Conservation (phyloP, 1,140 invertebrate species). For the Drosophila nannoptera region DNA sequence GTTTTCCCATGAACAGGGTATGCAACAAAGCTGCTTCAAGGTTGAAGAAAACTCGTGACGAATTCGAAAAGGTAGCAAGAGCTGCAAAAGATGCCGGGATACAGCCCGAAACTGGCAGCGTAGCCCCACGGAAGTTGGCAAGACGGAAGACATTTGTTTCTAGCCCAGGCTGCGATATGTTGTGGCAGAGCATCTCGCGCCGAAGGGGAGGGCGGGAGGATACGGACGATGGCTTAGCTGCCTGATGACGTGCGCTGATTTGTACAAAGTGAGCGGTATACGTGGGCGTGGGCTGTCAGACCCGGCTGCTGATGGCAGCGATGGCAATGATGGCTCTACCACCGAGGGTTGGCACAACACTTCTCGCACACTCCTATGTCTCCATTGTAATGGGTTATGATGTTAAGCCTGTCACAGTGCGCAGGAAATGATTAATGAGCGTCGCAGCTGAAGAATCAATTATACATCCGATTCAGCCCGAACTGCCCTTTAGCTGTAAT, state of each 20-base stretch:
- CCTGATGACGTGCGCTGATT: conserved; percentile 61
- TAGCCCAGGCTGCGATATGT: conserved; percentile 29
- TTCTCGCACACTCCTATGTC: conserved; percentile 22
- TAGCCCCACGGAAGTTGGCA: conserved; percentile 46
- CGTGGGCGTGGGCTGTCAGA: conserved; percentile 41
- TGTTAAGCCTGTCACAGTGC: too few relatives aligned
- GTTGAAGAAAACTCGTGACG: conserved; percentile 3
- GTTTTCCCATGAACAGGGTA: background rate
- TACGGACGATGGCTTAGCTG: conserved; percentile 13
- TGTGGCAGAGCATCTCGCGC: conserved; percentile 3
- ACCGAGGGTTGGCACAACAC: conserved; percentile 58
- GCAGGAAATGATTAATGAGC: conserved; percentile 49
- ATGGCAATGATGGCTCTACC: conserved; percentile 40
- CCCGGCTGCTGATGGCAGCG: conserved; percentile 35
- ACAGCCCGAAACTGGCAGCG: conserved; percentile 10
- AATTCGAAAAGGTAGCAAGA: conserved; percentile 21
- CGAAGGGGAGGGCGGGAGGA: background rate
- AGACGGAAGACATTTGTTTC: conserved; percentile 70
- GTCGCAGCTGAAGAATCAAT: conserved; percentile 53
- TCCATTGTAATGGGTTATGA: conserved; percentile 40
- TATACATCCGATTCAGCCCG: background rate
- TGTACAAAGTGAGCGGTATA: conserved; percentile 48
- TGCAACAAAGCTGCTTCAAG: background rate
- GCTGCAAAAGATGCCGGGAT: background rate
- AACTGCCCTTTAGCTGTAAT: too few relatives aligned